phyloP scores from a whole-genome alignment of 2,113 vertebrate genomes.

The Columba janthina region DNA sequence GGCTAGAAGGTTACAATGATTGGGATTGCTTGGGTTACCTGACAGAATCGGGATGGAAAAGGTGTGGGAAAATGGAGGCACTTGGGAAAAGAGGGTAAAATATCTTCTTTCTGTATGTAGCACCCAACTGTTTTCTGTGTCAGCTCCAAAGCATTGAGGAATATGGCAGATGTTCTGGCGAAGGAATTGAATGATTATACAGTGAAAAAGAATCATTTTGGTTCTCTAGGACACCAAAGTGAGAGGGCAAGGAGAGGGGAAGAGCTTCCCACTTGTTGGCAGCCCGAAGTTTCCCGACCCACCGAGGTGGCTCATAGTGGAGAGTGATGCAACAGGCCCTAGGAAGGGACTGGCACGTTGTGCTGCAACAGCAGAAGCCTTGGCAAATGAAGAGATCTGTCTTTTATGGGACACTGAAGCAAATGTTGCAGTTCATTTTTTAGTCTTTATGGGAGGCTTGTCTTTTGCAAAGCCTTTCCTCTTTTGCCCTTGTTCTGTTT shows the following conservation, averaged over 20 bases:
- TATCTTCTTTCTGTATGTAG: not conserved
- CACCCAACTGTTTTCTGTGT: not conserved
- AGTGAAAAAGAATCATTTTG: not conserved
- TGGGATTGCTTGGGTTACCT: not conserved
- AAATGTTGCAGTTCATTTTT: not conserved
- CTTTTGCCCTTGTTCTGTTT: not conserved
- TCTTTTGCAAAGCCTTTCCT: not conserved
- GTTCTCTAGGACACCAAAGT: not conserved
- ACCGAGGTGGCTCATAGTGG: fast-evolving
- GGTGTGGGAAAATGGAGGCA: not conserved
- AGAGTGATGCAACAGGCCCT: not conserved
- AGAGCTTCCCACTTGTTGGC: not conserved
- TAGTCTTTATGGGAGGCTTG: not conserved
- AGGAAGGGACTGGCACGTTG: not conserved
- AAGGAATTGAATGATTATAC: not conserved
- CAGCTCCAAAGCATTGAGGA: not conserved
- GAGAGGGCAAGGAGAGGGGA: not conserved
- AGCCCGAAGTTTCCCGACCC: not conserved
- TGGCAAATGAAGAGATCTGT: not conserved
- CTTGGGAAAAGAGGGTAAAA: not conserved
- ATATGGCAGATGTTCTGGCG: not conserved
- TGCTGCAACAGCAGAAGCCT: not conserved
- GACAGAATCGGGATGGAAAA: not conserved
- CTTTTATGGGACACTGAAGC: not conserved
- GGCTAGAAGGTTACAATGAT: not conserved